A percentile compares a stretch with the other conserved stretches of the same genome.
These are phyloP conservation scores for Ametastegia equiseti DNA, from an alignment of 2,888 invertebrate species.

Conservation along the genomic window DNA sequence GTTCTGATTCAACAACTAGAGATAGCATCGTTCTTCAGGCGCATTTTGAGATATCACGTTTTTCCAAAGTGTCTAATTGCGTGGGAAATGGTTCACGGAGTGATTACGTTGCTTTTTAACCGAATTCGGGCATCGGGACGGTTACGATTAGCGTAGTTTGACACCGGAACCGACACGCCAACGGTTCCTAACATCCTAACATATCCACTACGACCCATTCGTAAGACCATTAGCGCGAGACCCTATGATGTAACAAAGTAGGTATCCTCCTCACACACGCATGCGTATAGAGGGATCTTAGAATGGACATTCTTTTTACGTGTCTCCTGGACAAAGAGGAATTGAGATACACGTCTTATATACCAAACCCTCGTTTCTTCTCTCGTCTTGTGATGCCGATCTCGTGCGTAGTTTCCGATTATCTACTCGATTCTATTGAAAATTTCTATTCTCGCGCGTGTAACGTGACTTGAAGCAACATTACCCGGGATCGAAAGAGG, in stretches of 20 bases:
- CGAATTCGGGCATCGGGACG: background rate
- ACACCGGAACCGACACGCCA: conserved; percentile 27
- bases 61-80: background rate
- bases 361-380: background rate
- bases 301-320: conserved; percentile 32
- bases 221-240: conserved; percentile 29
- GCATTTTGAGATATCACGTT: too few species aligned
- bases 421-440: conserved; percentile 29
- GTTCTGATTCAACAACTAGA: too few species aligned
- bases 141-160: conserved; percentile 6
- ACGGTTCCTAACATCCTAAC: too few species aligned
- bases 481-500: background rate
- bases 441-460: conserved; percentile 10
- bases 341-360: conserved; percentile 6
- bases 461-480: background rate
- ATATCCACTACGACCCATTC: conserved; percentile 26
- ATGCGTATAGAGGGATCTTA: conserved; percentile 19
- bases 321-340: conserved; percentile 9
- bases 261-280: background rate
- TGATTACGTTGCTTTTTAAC: background rate
- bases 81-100: background rate
- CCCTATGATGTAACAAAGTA: conserved; percentile 5
- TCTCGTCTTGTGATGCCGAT: conserved; percentile 28
- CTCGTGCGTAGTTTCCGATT: conserved; percentile 17
- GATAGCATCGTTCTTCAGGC: too few species aligned